A percentile compares a stretch with the other conserved stretches of the same genome.
These are phyloP conservation scores for Pseudeuparius sepicola DNA, from an alignment of 2,888 invertebrate species.

Conservation along the genomic window DNA sequence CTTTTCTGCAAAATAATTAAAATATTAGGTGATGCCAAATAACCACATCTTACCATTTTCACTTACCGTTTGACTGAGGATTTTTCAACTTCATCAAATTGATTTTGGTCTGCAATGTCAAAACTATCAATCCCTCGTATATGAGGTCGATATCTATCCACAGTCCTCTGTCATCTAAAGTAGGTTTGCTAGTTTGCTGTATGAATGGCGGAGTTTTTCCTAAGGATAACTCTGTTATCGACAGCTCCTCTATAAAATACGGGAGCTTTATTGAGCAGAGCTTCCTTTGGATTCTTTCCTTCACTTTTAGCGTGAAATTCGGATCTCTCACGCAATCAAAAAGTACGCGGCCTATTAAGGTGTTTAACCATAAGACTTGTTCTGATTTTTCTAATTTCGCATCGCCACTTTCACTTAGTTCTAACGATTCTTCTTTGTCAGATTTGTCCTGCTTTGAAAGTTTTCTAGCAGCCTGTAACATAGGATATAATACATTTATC, in stretches of 20 bases:
- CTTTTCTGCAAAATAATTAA: slow-evolving; percentile 21
- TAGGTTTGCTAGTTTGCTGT: slow-evolving; percentile 52
- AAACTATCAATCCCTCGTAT: slow-evolving; percentile 67
- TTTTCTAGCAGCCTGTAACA: too few relatives aligned
- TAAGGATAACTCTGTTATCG: slow-evolving; percentile 64
- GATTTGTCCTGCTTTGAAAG: slow-evolving; percentile 18
- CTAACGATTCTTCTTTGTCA: slow-evolving; percentile 15
- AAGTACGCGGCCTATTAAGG: slow-evolving; percentile 63
- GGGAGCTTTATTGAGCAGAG: slow-evolving; percentile 78
- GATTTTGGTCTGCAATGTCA: slow-evolving; percentile 81
- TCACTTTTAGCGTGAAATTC: slow-evolving; percentile 56
- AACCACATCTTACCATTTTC: too few relatives aligned
- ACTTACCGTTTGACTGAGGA: slow-evolving; percentile 28
- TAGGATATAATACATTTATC: too few relatives aligned
- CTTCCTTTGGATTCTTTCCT: slow-evolving; percentile 76
- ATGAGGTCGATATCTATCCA: slow-evolving; percentile 80
- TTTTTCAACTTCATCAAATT: slow-evolving; percentile 63
- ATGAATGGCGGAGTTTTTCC: slow-evolving; percentile 59
- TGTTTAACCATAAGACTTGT: slow-evolving; percentile 67
- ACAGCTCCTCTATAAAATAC: slow-evolving; percentile 76
- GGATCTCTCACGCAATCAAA: slow-evolving; percentile 75
- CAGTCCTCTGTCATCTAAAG: slow-evolving; percentile 69
- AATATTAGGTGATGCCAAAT: not conserved
- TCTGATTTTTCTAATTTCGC: slow-evolving; percentile 18
- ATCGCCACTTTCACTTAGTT: slow-evolving; percentile 20